A percentile compares a stretch with the other conserved stretches of the same genome.
These are phyloP conservation scores for Apus apus DNA, from an alignment of 2,113 vertebrate genomes.

Conservation along the genomic window DNA sequence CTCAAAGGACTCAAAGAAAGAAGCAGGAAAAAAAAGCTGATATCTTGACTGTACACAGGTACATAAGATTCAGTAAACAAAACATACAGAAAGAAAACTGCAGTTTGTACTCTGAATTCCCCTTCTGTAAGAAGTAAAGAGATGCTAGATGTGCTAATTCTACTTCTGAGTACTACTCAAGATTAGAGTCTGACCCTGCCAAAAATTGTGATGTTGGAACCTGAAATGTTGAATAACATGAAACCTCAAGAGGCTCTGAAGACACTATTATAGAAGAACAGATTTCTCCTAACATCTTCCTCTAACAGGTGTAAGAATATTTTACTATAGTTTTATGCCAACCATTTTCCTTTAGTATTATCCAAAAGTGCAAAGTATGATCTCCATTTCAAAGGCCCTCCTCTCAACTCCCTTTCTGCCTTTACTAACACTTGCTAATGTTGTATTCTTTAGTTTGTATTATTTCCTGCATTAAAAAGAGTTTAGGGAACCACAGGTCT, in stretches of 20 bases:
- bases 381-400: background rate
- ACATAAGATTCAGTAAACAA: background rate
- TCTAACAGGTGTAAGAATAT: background rate
- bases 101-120: background rate
- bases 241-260: background rate
- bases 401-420: background rate
- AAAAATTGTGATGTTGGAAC: background rate
- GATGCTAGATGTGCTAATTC: background rate
- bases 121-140: background rate
- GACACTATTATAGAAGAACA: background rate
- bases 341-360: background rate
- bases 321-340: background rate
- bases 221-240: background rate
- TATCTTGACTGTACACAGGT: background rate
- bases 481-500: background rate
- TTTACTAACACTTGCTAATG: background rate
- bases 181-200: background rate
- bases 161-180: background rate
- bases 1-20: background rate
- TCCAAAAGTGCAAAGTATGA: background rate
- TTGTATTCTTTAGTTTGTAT: background rate
- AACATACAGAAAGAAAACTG: background rate
- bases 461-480: background rate
- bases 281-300: background rate
- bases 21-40: background rate